Percentiles rank a stretch among this genome's conserved stretches.
phyloP scores from a whole-genome alignment of 2,888 invertebrate species.

The Apeira syringaria region DNA sequence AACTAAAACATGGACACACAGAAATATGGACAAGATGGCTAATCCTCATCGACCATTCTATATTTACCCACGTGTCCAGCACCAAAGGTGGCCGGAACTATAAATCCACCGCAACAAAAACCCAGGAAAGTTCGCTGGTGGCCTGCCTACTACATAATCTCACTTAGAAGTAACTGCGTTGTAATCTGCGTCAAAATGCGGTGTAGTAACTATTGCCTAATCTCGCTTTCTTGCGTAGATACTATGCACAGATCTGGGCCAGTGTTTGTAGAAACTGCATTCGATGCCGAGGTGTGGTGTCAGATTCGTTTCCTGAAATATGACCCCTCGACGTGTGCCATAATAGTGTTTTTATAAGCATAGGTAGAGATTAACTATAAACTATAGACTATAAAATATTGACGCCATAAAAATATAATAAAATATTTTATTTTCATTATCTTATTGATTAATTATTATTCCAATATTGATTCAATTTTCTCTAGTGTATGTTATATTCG shows the following conservation, averaged over 20 bases:
- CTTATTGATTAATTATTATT: too few species aligned
- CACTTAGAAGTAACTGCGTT: too few species aligned
- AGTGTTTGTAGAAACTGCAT: constrained; percentile 1
- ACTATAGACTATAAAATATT: too few species aligned
- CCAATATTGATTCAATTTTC: too few species aligned
- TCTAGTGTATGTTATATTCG: too few species aligned
- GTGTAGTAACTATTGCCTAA: constrained; percentile 11
- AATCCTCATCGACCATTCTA: constrained; percentile 27
- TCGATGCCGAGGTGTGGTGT: constrained; percentile 43
- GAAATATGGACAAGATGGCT: neutral
- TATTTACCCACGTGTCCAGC: constrained; percentile 65
- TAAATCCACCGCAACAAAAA: constrained; percentile 68
- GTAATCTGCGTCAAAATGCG: too few species aligned
- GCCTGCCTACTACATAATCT: constrained; percentile 39
- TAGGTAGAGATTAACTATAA: too few species aligned
- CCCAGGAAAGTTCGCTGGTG: constrained; percentile 64
- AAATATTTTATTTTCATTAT: too few species aligned
- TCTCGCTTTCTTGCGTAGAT: neutral
- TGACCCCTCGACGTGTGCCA: constrained; percentile 46
- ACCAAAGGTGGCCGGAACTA: constrained; percentile 66
- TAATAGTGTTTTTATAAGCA: constrained; percentile 32
- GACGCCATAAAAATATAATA: too few species aligned
- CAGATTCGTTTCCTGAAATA: constrained; percentile 57
- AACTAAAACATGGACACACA: neutral
- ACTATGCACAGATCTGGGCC: constrained; percentile 16